Evolutionary conservation across 2,113 vertebrate genomes (phyloP).

Genomic region (Pseudorasbora parva): DNA sequence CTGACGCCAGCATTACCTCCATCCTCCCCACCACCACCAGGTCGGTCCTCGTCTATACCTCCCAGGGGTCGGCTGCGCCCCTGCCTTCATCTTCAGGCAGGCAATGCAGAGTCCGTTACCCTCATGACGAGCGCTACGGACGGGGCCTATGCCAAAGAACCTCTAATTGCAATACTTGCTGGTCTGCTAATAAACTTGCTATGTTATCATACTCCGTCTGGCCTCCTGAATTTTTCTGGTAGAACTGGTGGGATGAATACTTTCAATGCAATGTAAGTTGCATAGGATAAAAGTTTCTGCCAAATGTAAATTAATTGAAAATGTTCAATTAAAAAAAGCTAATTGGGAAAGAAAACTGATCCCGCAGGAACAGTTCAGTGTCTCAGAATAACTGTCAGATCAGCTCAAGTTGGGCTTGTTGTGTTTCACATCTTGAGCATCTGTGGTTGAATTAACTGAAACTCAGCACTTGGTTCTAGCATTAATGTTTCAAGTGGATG

Average conservation of each 20-base stretch:
- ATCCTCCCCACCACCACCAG: no score
- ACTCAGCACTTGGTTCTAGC: background rate
- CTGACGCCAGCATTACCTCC: no score
- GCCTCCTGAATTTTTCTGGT: no score
- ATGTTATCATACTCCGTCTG: no score
- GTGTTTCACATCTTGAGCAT: background rate
- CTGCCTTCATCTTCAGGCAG: no score
- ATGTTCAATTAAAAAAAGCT: background rate
- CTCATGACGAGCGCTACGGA: no score
- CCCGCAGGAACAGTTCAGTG: background rate
- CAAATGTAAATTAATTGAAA: background rate
- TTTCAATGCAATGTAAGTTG: background rate
- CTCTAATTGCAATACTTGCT: no score
- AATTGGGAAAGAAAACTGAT: conserved; percentile 2
- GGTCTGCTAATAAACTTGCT: no score
- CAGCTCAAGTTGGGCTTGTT: background rate
- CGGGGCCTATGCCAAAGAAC: no score
- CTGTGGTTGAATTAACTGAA: background rate
- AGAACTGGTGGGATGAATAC: background rate
- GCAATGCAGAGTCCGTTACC: no score
- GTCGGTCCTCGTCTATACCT: no score
- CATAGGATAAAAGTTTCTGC: background rate
- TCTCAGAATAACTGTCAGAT: background rate
- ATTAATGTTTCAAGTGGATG: background rate
- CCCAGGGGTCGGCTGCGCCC: no score